These are phyloP conservation scores for Heliconius congener DNA, from an alignment of 1,140 invertebrate species.

Conservation along the genomic window DNA sequence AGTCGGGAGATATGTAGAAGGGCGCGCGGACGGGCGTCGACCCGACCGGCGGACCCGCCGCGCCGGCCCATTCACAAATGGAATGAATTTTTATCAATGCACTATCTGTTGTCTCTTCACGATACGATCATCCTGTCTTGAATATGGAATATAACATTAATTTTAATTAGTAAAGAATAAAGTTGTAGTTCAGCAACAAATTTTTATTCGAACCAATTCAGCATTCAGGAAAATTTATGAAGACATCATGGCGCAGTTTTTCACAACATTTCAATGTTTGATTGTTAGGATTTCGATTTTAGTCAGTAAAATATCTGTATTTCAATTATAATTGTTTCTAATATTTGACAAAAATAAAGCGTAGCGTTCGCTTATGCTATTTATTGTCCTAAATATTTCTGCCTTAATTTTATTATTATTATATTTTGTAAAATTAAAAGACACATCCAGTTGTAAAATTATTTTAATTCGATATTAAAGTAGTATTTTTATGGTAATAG, in stretches of 20 bases:
- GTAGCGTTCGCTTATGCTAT: too few species aligned
- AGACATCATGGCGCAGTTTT: too few species aligned
- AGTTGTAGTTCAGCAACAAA: background rate
- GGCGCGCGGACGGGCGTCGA: constrained; percentile 8
- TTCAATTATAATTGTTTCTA: background rate
- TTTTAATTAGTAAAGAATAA: background rate
- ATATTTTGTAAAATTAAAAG: too few species aligned
- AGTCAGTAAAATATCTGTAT: background rate
- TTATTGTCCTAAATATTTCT: too few species aligned
- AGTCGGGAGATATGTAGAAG: background rate
- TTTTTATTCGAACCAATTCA: background rate
- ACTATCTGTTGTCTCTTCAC: background rate
- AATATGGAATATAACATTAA: background rate
- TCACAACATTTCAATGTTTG: too few species aligned
- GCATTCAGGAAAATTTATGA: background rate
- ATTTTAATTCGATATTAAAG: too few species aligned
- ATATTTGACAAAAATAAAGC: too few species aligned
- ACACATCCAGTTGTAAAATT: too few species aligned
- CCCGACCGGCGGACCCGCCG: background rate
- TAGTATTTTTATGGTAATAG: too few species aligned
- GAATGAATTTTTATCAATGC: constrained; percentile 6
- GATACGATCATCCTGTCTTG: background rate
- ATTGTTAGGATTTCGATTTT: background rate
- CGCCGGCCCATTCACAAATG: background rate
- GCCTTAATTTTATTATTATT: too few species aligned